Conservation (phyloP, 2,888 invertebrate genomes). For the Cephus spinipes region DNA sequence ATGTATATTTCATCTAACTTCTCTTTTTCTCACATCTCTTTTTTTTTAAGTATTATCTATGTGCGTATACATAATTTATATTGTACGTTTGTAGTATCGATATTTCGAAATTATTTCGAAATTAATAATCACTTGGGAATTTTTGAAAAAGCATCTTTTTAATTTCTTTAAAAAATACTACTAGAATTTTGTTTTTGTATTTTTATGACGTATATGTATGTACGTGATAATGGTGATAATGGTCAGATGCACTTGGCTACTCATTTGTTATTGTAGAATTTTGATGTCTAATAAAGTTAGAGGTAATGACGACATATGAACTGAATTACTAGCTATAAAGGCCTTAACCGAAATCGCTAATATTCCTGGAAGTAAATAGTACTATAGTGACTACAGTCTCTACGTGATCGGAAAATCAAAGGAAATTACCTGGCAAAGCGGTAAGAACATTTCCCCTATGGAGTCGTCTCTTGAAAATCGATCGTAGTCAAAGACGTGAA, state of each 20-base stretch:
- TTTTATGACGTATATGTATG: background rate
- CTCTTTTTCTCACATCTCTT: too few species aligned
- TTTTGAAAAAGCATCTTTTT: too few species aligned
- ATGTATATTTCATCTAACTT: background rate
- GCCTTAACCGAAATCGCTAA: background rate
- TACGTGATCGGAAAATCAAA: constrained; percentile 4
- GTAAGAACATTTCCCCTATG: constrained; percentile 92
- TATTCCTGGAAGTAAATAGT: background rate
- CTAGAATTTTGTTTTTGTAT: background rate
- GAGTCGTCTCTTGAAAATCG: constrained; percentile 94
- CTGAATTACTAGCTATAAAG: background rate
- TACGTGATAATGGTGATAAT: background rate
- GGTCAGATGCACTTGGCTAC: background rate
- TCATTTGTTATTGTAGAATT: background rate
- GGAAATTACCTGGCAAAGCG: constrained; percentile 84
- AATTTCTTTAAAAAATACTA: background rate
- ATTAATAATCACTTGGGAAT: too few species aligned
- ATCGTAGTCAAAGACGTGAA: constrained; percentile 95
- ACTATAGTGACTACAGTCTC: background rate
- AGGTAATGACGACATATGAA: background rate
- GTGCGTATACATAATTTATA: too few species aligned
- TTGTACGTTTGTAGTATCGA: background rate
- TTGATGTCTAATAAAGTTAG: background rate
- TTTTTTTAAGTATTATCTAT: too few species aligned
- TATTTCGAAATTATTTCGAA: too few species aligned